phyloP scores from a whole-genome alignment of 2,113 vertebrate genomes.

The Mus musculus region GRCm39 chr7:32817501-32818000 shows the following conservation, averaged over 20 bases:
- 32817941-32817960: not conserved
- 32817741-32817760: not conserved
- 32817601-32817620: not conserved
- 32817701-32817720: not conserved
- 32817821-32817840: not conserved
- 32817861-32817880: not conserved
- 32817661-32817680: accelerated
- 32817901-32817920: not conserved
- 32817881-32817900: not conserved
- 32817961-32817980: accelerated
- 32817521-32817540: too few relatives aligned
- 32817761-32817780: not conserved
- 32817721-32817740: not conserved
- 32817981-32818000: accelerated
- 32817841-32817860: not conserved
- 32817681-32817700: not conserved
- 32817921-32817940: not conserved
- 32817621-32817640: not conserved
- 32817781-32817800: not conserved
- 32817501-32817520: too few relatives aligned
- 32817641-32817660: not conserved
- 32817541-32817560: not conserved
- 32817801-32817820: not conserved
- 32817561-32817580: too few relatives aligned
- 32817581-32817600: not conserved